phyloP scores from a whole-genome alignment of 1,140 invertebrate species.

The Macrobrachium nipponense region DNA sequence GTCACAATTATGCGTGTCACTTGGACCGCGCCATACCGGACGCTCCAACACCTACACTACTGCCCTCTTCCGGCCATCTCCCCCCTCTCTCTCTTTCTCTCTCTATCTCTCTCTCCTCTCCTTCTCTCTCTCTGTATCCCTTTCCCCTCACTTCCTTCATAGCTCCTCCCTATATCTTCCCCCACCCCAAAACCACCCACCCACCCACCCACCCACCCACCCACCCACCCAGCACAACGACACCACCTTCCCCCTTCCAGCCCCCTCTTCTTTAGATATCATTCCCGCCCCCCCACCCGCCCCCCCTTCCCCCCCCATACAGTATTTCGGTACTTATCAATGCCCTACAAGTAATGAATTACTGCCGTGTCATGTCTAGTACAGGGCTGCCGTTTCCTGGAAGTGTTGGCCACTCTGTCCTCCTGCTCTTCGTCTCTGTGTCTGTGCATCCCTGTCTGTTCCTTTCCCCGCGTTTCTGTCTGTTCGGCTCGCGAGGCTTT shows the following conservation, averaged over 20 bases:
- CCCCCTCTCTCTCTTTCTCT: slow-evolving; percentile 16
- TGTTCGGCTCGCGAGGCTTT: too few species aligned
- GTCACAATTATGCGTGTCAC: slow-evolving; percentile 54
- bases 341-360: not conserved
- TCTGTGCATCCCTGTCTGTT: not conserved
- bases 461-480: not conserved
- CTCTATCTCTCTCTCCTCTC: not conserved
- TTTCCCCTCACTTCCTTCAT: not conserved
- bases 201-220: not conserved
- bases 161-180: too few species aligned
- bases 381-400: not conserved
- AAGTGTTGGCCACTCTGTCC: not conserved
- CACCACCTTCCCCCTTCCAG: not conserved
- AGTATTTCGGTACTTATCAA: not conserved
- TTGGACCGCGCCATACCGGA: slow-evolving; percentile 24
- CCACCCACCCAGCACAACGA: not conserved
- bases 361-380: not conserved
- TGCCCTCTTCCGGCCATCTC: slow-evolving; percentile 23
- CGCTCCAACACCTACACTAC: slow-evolving; percentile 26
- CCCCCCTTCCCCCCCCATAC: not conserved
- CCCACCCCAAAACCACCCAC: not conserved
- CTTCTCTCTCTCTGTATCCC: not conserved
- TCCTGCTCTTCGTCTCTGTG: not conserved
- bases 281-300: not conserved
- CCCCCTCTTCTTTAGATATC: not conserved